phyloP scores from a whole-genome alignment of 2,113 vertebrate species.

The Chaetodon auriga region DNA sequence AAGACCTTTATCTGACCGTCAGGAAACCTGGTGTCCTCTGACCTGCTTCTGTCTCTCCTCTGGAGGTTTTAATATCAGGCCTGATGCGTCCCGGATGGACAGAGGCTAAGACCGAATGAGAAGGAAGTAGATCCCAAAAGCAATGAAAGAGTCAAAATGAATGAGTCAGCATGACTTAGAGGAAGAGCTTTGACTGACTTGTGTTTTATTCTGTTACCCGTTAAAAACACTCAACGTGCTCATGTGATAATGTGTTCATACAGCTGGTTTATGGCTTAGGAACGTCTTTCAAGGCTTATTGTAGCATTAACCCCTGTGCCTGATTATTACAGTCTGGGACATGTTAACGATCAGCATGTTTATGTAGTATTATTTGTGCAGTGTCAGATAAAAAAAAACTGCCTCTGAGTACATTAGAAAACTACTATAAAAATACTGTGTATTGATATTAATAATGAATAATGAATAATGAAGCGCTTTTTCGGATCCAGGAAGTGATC shows the following conservation, averaged over 20 bases:
- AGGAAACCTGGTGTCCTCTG: neutral
- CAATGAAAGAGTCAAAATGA: constrained; percentile 19
- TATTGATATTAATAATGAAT: no score
- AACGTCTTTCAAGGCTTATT: neutral
- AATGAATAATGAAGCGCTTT: neutral
- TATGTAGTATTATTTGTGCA: no score
- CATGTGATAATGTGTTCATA: neutral
- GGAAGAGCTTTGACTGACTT: constrained; percentile 14
- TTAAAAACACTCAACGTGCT: neutral
- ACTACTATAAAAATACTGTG: no score
- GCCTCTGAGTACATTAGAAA: no score
- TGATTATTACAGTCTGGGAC: no score
- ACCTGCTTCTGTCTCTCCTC: constrained; percentile 34
- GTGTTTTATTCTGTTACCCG: constrained; percentile 15
- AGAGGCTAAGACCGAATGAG: neutral
- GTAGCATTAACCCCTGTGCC: no score
- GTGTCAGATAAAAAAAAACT: no score
- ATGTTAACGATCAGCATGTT: no score
- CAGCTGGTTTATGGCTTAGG: constrained; percentile 6
- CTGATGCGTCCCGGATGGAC: constrained; percentile 55
- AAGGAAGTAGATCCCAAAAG: constrained; percentile 27
- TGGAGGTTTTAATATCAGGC: constrained; percentile 41
- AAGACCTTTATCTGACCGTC: neutral
- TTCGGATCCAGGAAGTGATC: neutral
- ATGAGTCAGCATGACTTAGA: constrained; percentile 38